phyloP scores from a whole-genome alignment of 2,888 invertebrate genomes.

The Yponomeuta evonymella region DNA sequence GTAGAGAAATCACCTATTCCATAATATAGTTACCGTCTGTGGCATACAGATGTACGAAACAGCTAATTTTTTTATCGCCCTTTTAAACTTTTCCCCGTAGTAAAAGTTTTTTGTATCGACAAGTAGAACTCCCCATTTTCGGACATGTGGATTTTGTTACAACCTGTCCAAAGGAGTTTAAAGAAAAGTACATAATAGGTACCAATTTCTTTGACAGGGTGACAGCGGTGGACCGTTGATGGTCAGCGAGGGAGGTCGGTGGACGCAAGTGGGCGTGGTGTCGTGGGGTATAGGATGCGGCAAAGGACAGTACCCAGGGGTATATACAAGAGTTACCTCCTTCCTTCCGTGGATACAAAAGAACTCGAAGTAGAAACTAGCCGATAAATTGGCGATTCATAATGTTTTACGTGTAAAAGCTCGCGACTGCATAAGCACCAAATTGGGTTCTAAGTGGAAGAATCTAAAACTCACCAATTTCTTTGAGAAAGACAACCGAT shows the following conservation, averaged over 20 bases:
- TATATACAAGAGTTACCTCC: constrained; percentile 89
- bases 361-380: constrained; percentile 78
- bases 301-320: constrained; percentile 93
- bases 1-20: too few species aligned
- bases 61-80: not conserved
- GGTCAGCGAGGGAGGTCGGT: constrained; percentile 83
- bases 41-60: not conserved
- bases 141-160: too few species aligned
- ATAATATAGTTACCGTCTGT: too few species aligned
- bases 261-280: constrained; percentile 91
- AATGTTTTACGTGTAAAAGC: not conserved
- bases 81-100: not conserved
- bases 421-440: too few species aligned
- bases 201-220: constrained; percentile 72
- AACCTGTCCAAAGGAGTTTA: too few species aligned
- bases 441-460: not conserved
- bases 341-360: constrained; percentile 92
- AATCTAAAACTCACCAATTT: constrained; percentile 35
- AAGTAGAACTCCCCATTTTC: not conserved
- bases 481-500: constrained; percentile 67
- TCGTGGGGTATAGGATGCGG: constrained; percentile 96
- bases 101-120: not conserved
- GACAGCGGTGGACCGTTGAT: constrained; percentile 93
- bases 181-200: not conserved
- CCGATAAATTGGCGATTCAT: not conserved